These are phyloP conservation scores for Trematocara marginatum DNA, from an alignment of 2,113 vertebrate species.

Conservation along the genomic window DNA sequence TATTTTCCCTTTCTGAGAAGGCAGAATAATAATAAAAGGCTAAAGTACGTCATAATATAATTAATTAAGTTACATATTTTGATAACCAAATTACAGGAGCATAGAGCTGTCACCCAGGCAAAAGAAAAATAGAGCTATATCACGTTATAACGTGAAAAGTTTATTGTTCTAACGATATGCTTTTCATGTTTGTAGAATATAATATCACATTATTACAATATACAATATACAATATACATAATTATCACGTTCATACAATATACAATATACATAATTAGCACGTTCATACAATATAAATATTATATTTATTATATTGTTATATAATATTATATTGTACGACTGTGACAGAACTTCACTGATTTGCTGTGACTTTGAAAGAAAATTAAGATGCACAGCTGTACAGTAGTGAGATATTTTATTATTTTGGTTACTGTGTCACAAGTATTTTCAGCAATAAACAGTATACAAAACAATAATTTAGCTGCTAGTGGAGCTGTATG, in stretches of 20 bases:
- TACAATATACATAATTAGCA: background rate
- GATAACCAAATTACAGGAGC: background rate
- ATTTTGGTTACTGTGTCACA: background rate
- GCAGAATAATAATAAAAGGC: background rate
- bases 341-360: background rate
- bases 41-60: background rate
- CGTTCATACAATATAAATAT: accelerated
- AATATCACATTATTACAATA: background rate
- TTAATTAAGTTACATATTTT: background rate
- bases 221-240: background rate
- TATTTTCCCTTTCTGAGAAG: accelerated
- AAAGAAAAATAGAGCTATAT: background rate
- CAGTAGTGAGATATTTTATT: background rate
- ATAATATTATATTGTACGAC: background rate
- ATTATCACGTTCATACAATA: too few relatives aligned
- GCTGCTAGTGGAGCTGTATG: background rate
- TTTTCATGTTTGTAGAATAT: background rate
- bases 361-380: background rate
- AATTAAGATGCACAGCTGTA: background rate
- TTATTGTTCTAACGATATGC: background rate
- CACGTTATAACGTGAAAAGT: background rate
- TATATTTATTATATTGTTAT: background rate
- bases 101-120: background rate
- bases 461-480: background rate
- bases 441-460: background rate